Percentiles rank a stretch among this genome's conserved stretches.
Conservation (phyloP, 2,113 vertebrate species). For the Lophius piscatorius region DNA sequence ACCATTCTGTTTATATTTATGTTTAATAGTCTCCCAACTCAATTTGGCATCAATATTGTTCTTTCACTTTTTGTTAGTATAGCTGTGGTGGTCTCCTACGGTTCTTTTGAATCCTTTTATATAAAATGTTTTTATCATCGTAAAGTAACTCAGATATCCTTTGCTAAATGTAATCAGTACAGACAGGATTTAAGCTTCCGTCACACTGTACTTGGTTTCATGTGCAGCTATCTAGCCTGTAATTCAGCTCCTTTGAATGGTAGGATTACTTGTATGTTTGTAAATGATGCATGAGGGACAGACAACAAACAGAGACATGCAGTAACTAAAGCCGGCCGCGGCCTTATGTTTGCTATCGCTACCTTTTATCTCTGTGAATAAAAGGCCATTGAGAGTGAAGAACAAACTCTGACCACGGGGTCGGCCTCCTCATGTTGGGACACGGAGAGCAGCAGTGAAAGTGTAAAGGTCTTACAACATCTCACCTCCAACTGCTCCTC, state of each 20-base stretch:
- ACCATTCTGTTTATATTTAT: too few relatives aligned
- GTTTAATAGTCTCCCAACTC: too few relatives aligned
- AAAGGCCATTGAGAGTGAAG: slow-evolving; percentile 46
- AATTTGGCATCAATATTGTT: too few relatives aligned
- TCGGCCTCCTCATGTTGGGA: slow-evolving; percentile 42
- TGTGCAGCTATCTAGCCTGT: background rate
- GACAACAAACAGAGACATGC: slow-evolving; percentile 29
- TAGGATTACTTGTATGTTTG: slow-evolving; percentile 31
- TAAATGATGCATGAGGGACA: slow-evolving; percentile 18
- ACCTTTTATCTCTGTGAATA: slow-evolving; percentile 47
- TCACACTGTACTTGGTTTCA: background rate
- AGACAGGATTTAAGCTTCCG: too few relatives aligned
- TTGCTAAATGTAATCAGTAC: too few relatives aligned
- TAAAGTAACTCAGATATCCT: too few relatives aligned
- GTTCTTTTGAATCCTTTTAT: too few relatives aligned
- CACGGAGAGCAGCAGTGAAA: slow-evolving; percentile 39
- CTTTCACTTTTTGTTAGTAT: too few relatives aligned
- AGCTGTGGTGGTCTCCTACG: too few relatives aligned
- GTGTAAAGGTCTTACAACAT: slow-evolving; percentile 16
- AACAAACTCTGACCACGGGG: slow-evolving; percentile 52
- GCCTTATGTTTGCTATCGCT: slow-evolving; percentile 20
- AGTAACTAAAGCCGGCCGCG: slow-evolving; percentile 24
- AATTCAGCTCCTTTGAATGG: slow-evolving; percentile 1
- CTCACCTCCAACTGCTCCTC: background rate
- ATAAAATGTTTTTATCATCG: too few relatives aligned